Evolutionary conservation across 2,888 invertebrate species (phyloP).

Genomic region (Amphipoea oculea): DNA sequence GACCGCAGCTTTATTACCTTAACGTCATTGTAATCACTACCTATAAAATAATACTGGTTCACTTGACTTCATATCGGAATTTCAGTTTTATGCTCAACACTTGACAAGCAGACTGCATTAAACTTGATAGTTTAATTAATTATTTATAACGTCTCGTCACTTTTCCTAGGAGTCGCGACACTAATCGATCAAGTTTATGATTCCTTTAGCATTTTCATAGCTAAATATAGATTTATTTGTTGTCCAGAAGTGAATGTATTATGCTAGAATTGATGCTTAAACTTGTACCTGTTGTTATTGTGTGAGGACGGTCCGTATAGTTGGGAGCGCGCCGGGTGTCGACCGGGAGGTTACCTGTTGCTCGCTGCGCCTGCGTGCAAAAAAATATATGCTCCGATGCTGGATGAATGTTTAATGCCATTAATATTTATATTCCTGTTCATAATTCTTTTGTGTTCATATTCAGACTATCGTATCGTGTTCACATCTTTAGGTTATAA

Average conservation of each 20-base stretch:
- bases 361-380: slow-evolving; percentile 64
- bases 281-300: slow-evolving; percentile 68
- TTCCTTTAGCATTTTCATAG: slow-evolving; percentile 15
- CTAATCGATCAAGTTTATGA: slow-evolving; percentile 48
- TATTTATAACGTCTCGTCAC: slow-evolving; percentile 51
- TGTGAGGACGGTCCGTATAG: slow-evolving; percentile 58
- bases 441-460: slow-evolving; percentile 55
- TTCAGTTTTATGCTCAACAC: slow-evolving; percentile 28
- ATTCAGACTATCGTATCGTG: slow-evolving; percentile 44
- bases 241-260: slow-evolving; percentile 1
- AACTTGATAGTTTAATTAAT: slow-evolving; percentile 56
- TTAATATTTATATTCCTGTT: slow-evolving; percentile 58
- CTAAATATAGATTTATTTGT: slow-evolving; percentile 11
- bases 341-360: slow-evolving; percentile 69
- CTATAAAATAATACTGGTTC: slow-evolving; percentile 26
- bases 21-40: slow-evolving; percentile 48
- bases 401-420: slow-evolving; percentile 62
- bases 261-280: slow-evolving; percentile 9
- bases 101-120: slow-evolving; percentile 48
- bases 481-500: slow-evolving; percentile 47
- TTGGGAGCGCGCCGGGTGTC: slow-evolving; percentile 61
- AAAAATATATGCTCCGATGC: slow-evolving; percentile 67
- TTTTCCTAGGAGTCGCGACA: slow-evolving; percentile 45
- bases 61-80: slow-evolving; percentile 24
- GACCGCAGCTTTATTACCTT: slow-evolving; percentile 56